phyloP scores from a whole-genome alignment of 2,113 vertebrate species.

The Herpailurus yagouaroundi region DNA sequence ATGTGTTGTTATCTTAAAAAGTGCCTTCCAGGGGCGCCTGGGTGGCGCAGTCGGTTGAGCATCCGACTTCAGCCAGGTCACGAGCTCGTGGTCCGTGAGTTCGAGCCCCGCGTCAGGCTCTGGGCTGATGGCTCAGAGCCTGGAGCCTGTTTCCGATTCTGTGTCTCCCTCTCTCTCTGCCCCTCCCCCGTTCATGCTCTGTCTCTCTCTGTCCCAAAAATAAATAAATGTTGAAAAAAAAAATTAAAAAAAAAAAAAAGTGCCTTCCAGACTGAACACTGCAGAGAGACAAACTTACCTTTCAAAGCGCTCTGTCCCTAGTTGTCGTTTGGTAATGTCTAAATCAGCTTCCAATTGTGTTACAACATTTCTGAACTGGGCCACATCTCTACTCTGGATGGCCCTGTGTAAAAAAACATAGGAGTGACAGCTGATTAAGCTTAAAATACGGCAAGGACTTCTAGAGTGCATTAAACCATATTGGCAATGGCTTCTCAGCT shows the following conservation, averaged over 20 bases:
- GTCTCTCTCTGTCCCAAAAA: too few species aligned
- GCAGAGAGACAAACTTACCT: slow-evolving; percentile 81
- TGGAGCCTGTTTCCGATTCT: too few species aligned
- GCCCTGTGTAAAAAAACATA: slow-evolving; percentile 74
- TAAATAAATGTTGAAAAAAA: too few species aligned
- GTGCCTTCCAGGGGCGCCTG: slow-evolving; percentile 27
- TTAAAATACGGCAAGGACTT: slow-evolving; percentile 23
- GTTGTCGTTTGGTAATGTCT: slow-evolving; percentile 87
- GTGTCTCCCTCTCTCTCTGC: too few species aligned
- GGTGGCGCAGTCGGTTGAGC: too few species aligned
- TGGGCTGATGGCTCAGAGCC: too few species aligned
- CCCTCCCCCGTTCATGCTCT: too few species aligned
- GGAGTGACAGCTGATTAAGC: slow-evolving; percentile 38
- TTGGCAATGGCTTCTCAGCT: slow-evolving; percentile 27
- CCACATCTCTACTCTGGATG: slow-evolving; percentile 84
- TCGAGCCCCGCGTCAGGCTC: too few species aligned
- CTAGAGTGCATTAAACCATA: slow-evolving; percentile 40
- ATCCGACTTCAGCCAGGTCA: too few species aligned
- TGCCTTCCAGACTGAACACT: slow-evolving; percentile 5
- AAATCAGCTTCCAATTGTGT: slow-evolving; percentile 86
- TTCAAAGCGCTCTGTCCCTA: slow-evolving; percentile 88
- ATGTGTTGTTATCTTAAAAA: slow-evolving; percentile 27
- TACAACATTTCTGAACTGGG: slow-evolving; percentile 86
- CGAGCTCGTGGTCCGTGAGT: too few species aligned
- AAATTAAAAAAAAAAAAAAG: too few species aligned